A percentile compares a stretch with the other conserved stretches of the same genome.
phyloP scores from a whole-genome alignment of 92 coral and sea anemone genomes.

The Desmophyllum pertusum region DNA sequence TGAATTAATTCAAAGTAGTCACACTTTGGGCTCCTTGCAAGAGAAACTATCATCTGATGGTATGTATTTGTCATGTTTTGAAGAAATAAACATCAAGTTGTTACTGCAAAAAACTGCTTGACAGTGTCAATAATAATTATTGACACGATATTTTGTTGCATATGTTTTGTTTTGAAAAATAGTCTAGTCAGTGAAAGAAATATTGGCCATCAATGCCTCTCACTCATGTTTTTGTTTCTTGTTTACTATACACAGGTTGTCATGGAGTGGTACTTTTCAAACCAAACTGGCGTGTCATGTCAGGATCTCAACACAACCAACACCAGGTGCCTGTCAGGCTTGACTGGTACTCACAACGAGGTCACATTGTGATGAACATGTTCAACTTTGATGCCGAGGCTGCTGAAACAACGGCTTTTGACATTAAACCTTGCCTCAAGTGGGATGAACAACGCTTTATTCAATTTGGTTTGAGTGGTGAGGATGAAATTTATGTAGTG shows the following conservation, averaged over 20 bases:
- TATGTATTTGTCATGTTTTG: too few species aligned
- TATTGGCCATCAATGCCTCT: not conserved
- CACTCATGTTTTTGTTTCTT: not conserved
- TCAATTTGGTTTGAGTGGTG: conserved; percentile 47
- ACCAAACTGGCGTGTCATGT: conserved; percentile 63
- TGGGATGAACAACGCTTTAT: conserved; percentile 35
- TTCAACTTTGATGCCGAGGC: conserved; percentile 66
- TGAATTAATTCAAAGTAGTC: too few species aligned
- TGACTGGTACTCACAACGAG: not conserved
- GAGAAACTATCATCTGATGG: too few species aligned
- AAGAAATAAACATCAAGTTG: too few species aligned
- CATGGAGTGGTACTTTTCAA: conserved; percentile 62
- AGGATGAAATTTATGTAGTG: too few species aligned
- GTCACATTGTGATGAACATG: not conserved
- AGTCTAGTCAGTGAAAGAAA: too few species aligned
- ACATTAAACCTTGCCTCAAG: conserved; percentile 67
- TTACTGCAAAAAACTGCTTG: too few species aligned
- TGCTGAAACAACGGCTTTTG: conserved; percentile 55
- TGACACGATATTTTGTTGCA: too few species aligned
- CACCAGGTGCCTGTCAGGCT: conserved; percentile 66
- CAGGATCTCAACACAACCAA: conserved; percentile 54
- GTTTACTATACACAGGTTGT: conserved; percentile 28
- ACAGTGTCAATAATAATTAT: too few species aligned
- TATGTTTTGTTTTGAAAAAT: too few species aligned
- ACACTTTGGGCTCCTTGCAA: too few species aligned